Evolutionary conservation across 2,113 vertebrate genomes (phyloP).

Genomic region (Anhinga anhinga): DNA sequence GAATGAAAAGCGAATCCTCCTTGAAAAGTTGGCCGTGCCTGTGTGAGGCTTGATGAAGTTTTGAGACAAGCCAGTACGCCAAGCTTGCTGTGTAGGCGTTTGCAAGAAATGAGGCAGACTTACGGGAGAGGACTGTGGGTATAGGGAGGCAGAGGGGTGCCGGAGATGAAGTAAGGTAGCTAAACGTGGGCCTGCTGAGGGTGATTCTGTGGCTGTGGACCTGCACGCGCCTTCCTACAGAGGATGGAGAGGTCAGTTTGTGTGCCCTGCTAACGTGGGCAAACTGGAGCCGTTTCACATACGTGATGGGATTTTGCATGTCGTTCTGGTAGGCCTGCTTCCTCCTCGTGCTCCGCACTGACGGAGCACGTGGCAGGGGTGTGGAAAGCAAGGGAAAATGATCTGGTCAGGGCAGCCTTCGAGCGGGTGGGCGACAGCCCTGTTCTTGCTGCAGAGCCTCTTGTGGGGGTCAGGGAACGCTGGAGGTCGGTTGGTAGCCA

Average conservation of each 20-base stretch:
- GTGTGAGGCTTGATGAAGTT: background rate
- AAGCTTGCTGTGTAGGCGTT: background rate
- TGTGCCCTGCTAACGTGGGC: background rate
- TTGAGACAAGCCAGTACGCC: background rate
- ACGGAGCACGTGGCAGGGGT: background rate
- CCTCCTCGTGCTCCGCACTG: fast-evolving
- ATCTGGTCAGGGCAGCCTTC: background rate
- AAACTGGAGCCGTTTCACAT: background rate
- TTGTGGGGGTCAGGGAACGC: background rate
- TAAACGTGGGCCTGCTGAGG: background rate
- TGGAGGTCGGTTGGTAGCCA: background rate
- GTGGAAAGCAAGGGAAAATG: background rate
- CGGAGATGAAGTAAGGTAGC: background rate
- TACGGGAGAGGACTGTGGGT: background rate
- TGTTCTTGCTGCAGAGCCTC: background rate
- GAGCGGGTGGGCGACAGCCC: background rate
- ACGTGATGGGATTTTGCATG: fast-evolving
- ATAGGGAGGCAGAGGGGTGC: background rate
- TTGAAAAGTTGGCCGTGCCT: background rate
- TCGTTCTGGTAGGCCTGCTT: background rate
- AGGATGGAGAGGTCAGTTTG: background rate
- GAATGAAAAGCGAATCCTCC: background rate
- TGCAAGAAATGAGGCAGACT: background rate
- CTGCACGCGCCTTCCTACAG: fast-evolving
- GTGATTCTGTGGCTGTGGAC: background rate